Base-by-base conservation (phyloP, 2,113 vertebrate species). In the Melanotaenia duboulayi region DNA sequence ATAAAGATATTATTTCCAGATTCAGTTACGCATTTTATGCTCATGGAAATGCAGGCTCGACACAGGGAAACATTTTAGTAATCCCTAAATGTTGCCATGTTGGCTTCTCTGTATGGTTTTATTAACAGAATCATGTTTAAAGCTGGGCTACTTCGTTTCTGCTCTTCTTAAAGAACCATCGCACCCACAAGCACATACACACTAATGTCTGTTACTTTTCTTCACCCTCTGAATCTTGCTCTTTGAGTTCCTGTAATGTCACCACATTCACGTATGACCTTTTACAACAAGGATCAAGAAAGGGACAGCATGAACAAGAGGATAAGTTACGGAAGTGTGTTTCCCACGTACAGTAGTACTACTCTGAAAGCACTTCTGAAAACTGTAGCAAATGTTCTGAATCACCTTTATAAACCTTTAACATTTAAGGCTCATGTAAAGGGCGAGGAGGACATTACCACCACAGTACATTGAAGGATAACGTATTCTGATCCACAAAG, bases 321-420 rank as follows among this genome's bases (percentile, higher is more conserved):
- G 28, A 25, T 19, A 61, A 37, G 40, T 62, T 44, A 71, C 24
- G 16, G 11, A 19, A 73, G 14, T 9, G 22, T 51, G 56, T 35
- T 56, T 60, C 48, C 2, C 44, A 14, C 14, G 32, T 22, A 25
- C 11, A 4, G 42, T 61, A 46, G 55, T 58, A 54, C 64, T 58
- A 13, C 14, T 73, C 22, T 72, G 52, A 78, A 62, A 60, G 60
- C 68, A 72, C 62, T 81, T 81, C 58, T 25, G 17, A 68, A 62
- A 82, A 54, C 74, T 72, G 65, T 78, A 67, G 78, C 81, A 76
- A 35, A 51, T 51, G 39, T 77, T 74, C 35, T 35, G 56, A 59
- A 19, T 69, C 28, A 56, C 28, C 60, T 72, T 62, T 52, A 17
- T 68, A 48, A 75, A 64, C 61, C 52, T 55, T 7, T 13, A 52